Evolutionary conservation across 2,888 invertebrate species (phyloP).

Genomic region (Boloria euphrosyne): DNA sequence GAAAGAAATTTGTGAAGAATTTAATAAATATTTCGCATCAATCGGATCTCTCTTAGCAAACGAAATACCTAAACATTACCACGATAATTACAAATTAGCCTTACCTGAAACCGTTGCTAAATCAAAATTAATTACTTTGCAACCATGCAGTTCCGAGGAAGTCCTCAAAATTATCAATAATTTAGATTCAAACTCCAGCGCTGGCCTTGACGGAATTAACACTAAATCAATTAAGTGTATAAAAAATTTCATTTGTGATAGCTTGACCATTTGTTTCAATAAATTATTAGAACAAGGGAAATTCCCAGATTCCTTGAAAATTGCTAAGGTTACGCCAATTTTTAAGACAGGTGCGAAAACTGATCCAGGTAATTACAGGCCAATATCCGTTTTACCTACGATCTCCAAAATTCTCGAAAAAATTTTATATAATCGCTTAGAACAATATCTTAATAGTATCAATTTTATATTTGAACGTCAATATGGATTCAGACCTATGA

Average conservation of each 20-base stretch:
- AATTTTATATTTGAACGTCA: too few species aligned
- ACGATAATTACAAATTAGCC: constrained; percentile 6
- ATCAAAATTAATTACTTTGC: constrained; percentile 12
- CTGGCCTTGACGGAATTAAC: too few species aligned
- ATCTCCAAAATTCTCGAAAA: too few species aligned
- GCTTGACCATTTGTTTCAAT: too few species aligned
- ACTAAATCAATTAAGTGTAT: too few species aligned
- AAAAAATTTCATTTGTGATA: too few species aligned
- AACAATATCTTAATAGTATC: too few species aligned
- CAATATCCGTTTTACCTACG: background rate
- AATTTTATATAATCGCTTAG: too few species aligned
- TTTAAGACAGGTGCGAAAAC: too few species aligned
- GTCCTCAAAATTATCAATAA: constrained; percentile 16
- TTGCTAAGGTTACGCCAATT: too few species aligned
- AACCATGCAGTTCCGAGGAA: constrained; percentile 11
- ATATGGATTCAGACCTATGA: background rate
- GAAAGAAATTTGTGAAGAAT: constrained; percentile 27
- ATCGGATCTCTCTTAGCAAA: constrained; percentile 16
- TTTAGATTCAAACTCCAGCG: constrained; percentile 12
- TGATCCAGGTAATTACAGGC: background rate
- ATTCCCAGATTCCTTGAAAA: too few species aligned
- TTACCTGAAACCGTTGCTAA: constrained; percentile 6
- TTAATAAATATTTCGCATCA: constrained; percentile 25
- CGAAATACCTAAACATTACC: constrained; percentile 13
- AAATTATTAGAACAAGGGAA: too few species aligned